Base-by-base conservation (phyloP, 1,140 invertebrate genomes). In the Temnothorax nylanderi region DNA sequence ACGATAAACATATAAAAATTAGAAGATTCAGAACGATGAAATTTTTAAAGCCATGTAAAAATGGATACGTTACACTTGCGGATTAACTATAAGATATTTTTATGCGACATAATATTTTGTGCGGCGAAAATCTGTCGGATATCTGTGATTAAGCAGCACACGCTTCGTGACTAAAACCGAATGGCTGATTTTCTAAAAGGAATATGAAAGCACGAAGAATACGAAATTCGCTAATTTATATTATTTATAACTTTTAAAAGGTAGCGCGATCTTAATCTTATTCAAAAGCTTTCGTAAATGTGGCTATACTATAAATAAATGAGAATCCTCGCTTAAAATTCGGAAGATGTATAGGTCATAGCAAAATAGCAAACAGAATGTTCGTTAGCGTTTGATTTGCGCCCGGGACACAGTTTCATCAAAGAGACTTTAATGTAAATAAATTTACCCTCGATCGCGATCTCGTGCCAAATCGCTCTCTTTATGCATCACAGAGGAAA, bases 171-270 rank as follows among this genome's bases (percentile, higher is more conserved):
- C 0, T 13, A 37, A 37, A 58, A 58, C 2, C 3, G 0, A 11
- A 58, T 58, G 6, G 6, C 6, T 16, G 0, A 58, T 58, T 41
- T 75, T 58, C 10, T 58, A 58, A 41, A 58, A 41, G 54, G 37
- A 58, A 75, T 75, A 10, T 58, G n/a, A 58, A 56, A 58, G 37
- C 44, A 75, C 0, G 44, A 32, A 60, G 21, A 76, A 76, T 60
- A 26, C 4, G 13, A 76, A 60, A 60, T 76, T 76, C 2, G 2
- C n/a, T 16, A 21, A 37, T 76, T 76, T 58, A 58, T 58, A 58
- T 76, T 76, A 76, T 76, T 58, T 41, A 26, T 26, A 75, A 41
- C 10, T 6, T 41, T 58, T 41, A 76, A 76, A 76, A 75, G n/a
- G 7, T 75, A 41, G n/a, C 3, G 2, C 7, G 7, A 44, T 16